Evolutionary conservation across 53 echinoderm and acorn worm genomes (phyloP).

Genomic region (Holothuria scabra): DNA sequence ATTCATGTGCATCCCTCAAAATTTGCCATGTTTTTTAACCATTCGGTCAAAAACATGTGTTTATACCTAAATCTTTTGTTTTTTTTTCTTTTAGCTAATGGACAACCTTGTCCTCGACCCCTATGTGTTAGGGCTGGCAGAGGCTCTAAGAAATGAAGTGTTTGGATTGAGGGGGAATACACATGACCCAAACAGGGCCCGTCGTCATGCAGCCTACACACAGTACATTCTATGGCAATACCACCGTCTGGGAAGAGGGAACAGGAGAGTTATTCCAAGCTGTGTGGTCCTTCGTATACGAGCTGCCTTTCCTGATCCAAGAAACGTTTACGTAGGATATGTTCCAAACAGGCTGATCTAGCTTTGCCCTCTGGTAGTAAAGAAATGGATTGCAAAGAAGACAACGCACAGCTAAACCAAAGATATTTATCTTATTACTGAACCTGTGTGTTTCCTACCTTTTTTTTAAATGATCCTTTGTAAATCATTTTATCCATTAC

Average conservation of each 20-base stretch:
- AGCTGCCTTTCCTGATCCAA: neutral
- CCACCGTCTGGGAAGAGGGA: neutral
- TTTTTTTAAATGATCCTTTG: too few relatives aligned
- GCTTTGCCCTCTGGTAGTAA: neutral
- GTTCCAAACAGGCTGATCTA: constrained; percentile 4
- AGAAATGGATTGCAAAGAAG: too few relatives aligned
- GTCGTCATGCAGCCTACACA: neutral
- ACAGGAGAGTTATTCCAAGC: constrained; percentile 14
- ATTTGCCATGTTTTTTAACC: too few relatives aligned
- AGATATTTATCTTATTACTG: too few relatives aligned
- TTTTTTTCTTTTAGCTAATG: too few relatives aligned
- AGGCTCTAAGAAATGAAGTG: neutral
- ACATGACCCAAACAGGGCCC: neutral
- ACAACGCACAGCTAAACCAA: too few relatives aligned
- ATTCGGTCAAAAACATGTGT: too few relatives aligned
- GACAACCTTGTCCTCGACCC: neutral
- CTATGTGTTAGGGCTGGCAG: neutral
- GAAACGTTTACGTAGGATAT: neutral
- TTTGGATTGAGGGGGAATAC: neutral
- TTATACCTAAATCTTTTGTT: too few relatives aligned
- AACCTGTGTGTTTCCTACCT: too few relatives aligned
- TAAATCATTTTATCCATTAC: too few relatives aligned
- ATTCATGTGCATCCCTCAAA: too few relatives aligned
- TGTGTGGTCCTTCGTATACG: constrained; percentile 1
- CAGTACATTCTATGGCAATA: neutral